Conservation (phyloP, 2,888 invertebrate genomes). For the Drosophila bunnanda region DNA sequence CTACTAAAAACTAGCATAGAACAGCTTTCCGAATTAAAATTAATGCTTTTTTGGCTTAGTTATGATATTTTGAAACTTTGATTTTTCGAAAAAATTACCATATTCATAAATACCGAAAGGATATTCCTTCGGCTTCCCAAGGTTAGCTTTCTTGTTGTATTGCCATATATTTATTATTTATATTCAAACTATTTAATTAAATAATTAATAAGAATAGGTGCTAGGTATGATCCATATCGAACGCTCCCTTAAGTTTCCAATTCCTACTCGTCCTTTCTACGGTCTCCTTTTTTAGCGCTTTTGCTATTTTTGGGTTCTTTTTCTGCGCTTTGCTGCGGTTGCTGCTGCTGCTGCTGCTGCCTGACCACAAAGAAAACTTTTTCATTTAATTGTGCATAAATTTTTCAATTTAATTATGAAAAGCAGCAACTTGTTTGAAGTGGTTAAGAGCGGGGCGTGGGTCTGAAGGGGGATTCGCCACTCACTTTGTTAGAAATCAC, state of each 20-base stretch:
- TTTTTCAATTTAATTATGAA: conserved; percentile 79
- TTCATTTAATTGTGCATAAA: conserved; percentile 80
- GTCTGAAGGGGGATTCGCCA: conserved; percentile 23
- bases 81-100: too few species aligned
- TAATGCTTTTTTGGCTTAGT: too few species aligned
- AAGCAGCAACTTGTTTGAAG: conserved; percentile 76
- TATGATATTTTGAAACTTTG: too few species aligned
- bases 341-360: conserved; percentile 7
- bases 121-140: too few species aligned
- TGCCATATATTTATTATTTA: too few species aligned
- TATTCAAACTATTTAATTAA: neutral
- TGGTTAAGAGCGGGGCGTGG: conserved; percentile 49
- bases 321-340: conserved; percentile 37
- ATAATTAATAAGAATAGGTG: neutral
- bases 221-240: too few species aligned
- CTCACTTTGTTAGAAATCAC: conserved; percentile 59
- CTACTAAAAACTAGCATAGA: too few species aligned
- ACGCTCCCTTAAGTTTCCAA: neutral
- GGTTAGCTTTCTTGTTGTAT: too few species aligned
- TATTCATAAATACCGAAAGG: too few species aligned
- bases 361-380: conserved; percentile 72
- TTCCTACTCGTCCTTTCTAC: neutral
- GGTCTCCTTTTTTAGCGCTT: neutral
- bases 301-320: conserved; percentile 33
- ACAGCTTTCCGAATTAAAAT: too few species aligned